Evolutionary conservation across 1,140 invertebrate genomes (phyloP).

Genomic region (Oedothorax gibbosus): DNA sequence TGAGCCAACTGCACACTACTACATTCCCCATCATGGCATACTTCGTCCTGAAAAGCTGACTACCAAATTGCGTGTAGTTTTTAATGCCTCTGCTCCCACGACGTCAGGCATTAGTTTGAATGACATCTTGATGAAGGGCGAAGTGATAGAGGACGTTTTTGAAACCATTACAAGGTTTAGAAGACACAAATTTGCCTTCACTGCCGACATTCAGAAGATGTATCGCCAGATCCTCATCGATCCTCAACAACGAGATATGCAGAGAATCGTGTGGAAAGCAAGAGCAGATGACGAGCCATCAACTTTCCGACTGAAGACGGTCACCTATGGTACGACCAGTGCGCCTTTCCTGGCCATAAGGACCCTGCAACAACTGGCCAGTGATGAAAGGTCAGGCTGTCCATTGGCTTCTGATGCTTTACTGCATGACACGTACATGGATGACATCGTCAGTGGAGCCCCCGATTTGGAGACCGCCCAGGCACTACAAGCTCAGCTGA

Average conservation of each 20-base stretch:
- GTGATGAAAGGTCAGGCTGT: background rate
- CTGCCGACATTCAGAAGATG: background rate
- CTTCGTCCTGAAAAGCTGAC: background rate
- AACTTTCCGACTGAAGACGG: slow-evolving; percentile 1
- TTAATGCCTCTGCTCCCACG: background rate
- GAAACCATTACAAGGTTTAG: background rate
- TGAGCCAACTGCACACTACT: slow-evolving; percentile 17
- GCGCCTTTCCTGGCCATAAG: background rate
- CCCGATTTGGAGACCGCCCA: background rate
- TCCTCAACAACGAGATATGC: background rate
- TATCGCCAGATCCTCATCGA: background rate
- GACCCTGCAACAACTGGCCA: background rate
- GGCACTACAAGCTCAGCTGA: no score
- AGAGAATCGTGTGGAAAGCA: background rate
- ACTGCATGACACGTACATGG: background rate
- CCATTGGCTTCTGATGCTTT: background rate
- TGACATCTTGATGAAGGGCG: background rate
- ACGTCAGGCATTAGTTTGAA: background rate
- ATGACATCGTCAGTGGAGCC: background rate
- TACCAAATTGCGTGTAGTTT: background rate
- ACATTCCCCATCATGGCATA: background rate
- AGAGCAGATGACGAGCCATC: background rate
- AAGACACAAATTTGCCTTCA: background rate
- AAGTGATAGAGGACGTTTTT: background rate
- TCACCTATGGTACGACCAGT: background rate